A percentile compares a stretch with the other conserved stretches of the same genome.
These are phyloP conservation scores for Plotosus lineatus DNA, from an alignment of 2,113 vertebrate species.

Conservation along the genomic window DNA sequence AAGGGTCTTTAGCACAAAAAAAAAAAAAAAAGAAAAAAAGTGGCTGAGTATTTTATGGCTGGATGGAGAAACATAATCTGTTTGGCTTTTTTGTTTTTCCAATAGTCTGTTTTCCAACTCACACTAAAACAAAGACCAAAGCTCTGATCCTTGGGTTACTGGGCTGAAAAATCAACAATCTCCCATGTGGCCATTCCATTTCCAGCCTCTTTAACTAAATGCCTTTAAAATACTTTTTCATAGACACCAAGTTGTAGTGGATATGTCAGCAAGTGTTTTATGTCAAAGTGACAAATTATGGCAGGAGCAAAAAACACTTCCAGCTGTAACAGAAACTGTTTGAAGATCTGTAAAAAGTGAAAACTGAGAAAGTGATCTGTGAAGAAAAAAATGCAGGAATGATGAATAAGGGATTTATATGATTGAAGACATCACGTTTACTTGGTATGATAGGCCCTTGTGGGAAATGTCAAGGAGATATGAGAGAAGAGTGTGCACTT, in stretches of 20 bases:
- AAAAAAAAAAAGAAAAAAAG: not conserved
- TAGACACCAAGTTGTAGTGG: not conserved
- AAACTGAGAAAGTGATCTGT: not conserved
- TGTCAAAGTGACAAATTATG: not conserved
- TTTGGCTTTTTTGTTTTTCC: not conserved
- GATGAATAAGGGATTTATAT: not conserved
- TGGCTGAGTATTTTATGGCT: not conserved
- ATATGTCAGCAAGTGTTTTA: not conserved
- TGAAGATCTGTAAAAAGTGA: not conserved
- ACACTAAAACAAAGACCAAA: not conserved
- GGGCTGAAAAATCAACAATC: not conserved
- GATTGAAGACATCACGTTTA: conserved; percentile 33
- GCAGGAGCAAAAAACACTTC: not conserved
- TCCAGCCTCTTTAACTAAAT: not conserved
- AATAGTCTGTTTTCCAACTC: not conserved
- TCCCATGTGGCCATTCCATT: too few species aligned
- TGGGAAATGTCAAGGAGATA: conserved; percentile 34
- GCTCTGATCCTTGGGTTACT: not conserved
- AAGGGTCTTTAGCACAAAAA: not conserved
- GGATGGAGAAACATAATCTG: too few species aligned
- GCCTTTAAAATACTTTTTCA: not conserved
- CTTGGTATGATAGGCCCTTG: conserved; percentile 21
- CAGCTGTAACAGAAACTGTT: not conserved
- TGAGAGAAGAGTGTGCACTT: too few species aligned
- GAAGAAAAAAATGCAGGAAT: not conserved